Evolutionary conservation across 2,797 vertebrate genomes (phyloP), one percentile per base, ranked within the genome.

Genomic region (Cuculus canorus): DNA sequence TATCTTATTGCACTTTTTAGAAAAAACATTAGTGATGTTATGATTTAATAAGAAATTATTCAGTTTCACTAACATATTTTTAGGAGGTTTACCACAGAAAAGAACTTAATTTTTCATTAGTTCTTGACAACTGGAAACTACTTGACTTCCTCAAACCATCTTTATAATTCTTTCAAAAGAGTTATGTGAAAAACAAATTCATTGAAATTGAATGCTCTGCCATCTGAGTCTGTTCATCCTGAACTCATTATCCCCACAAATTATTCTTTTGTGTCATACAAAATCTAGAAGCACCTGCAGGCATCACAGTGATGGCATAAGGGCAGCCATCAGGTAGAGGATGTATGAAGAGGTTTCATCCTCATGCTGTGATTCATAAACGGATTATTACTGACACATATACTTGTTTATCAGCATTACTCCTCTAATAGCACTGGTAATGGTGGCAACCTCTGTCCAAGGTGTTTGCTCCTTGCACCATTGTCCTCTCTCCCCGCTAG

Each of bases 361-460:
- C 3, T 6, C 41, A 86, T 59, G 17, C 25, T 76, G 37, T 27
- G 7, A n/a, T 48, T 60, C 47, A 47, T 35, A 6, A 81, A 45
- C 12, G 10, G 3, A 19, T 57, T 69, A 35, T 2, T 4, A 8
- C 6, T 22, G 61, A 81, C 57, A 11, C 11, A 3, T 0, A 17
- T 10, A 7, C 18, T 43, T 11, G 22, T 41, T 14, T 18, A 72
- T 2, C 41, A 17, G 2, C 11, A 2, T n/a, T 45, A 1, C 14
- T 72, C 14, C 32, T 37, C n/a, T 9, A 10, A 32, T 1, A 65
- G 27, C 6, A 0, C n/a, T 10, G 54, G 14, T 35, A 10, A 13
- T 18, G 66, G 70, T 52, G 57, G 8, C 82, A 86, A 82, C 15
- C 94, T 76, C 96, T 96, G 96, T 95, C 94, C 96, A 96, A 96